These are phyloP conservation scores for Synanthedon vespiformis DNA, from an alignment of 2,888 invertebrate genomes.

Conservation along the genomic window DNA sequence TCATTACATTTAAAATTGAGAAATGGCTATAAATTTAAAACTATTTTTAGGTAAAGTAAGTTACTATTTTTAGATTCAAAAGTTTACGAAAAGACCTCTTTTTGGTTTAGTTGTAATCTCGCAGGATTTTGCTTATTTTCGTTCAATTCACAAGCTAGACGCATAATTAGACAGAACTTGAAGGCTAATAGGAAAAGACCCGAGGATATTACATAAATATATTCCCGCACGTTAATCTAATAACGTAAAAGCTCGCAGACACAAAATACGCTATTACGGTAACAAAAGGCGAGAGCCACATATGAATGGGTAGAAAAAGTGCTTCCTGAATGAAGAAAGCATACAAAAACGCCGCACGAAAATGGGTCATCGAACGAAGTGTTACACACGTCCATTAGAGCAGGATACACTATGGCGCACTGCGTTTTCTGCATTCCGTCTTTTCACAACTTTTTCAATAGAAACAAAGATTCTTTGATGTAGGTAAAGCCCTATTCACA, in stretches of 20 bases:
- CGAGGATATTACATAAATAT: neutral
- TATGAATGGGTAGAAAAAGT: constrained; percentile 23
- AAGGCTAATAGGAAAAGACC: no score
- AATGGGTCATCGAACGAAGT: constrained; percentile 47
- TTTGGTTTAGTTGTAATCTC: no score
- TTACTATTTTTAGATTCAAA: no score
- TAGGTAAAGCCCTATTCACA: no score
- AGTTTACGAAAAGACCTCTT: no score
- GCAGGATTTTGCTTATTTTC: no score
- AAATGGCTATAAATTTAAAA: no score
- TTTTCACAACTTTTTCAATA: neutral
- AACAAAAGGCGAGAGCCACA: constrained; percentile 24
- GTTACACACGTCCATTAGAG: constrained; percentile 22
- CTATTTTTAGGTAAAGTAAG: no score
- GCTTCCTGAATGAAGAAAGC: constrained; percentile 26
- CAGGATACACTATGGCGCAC: constrained; percentile 11
- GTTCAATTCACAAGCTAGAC: no score
- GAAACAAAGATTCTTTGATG: no score
- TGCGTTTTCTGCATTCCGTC: neutral
- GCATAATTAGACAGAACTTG: no score
- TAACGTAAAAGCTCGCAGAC: constrained; percentile 9
- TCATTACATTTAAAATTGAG: no score
- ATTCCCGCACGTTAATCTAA: constrained; percentile 5
- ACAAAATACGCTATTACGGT: constrained; percentile 27
- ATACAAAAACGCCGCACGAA: constrained; percentile 33